These are phyloP conservation scores for Beaufortia kweichowensis DNA, from an alignment of 2,113 vertebrate species.

Conservation along the genomic window DNA sequence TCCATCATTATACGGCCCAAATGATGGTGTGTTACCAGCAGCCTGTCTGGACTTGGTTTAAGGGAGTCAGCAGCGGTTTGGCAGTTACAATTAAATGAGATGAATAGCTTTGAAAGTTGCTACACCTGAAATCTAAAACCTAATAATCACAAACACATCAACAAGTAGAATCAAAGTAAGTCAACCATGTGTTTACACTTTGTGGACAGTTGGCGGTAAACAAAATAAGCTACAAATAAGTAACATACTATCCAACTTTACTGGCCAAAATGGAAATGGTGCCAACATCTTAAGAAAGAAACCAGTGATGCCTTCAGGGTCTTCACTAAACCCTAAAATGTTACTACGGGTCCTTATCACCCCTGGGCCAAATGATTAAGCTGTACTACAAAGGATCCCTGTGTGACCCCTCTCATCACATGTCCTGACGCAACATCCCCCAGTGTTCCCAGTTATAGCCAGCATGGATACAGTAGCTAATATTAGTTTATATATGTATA, in stretches of 20 bases:
- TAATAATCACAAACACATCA: not conserved
- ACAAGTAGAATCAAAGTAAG: not conserved
- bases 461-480: not conserved
- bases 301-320: no score
- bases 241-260: no score
- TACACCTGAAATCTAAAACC: not conserved
- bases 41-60: conserved; percentile 4
- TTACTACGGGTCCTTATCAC: no score
- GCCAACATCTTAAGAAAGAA: no score
- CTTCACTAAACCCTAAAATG: no score
- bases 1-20: not conserved
- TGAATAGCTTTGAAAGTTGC: not conserved
- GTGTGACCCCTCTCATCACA: no score
- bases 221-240: no score
- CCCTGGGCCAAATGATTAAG: no score
- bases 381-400: no score
- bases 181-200: not conserved
- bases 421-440: no score
- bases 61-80: conserved; percentile 2
- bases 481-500: not conserved
- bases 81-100: conserved; percentile 24
- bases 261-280: no score
- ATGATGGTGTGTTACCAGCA: not conserved
- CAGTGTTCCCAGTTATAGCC: no score
- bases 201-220: not conserved